These are phyloP conservation scores for Phyllostomus hastatus DNA, from an alignment of 2,113 vertebrate genomes.

Conservation along the genomic window DNA sequence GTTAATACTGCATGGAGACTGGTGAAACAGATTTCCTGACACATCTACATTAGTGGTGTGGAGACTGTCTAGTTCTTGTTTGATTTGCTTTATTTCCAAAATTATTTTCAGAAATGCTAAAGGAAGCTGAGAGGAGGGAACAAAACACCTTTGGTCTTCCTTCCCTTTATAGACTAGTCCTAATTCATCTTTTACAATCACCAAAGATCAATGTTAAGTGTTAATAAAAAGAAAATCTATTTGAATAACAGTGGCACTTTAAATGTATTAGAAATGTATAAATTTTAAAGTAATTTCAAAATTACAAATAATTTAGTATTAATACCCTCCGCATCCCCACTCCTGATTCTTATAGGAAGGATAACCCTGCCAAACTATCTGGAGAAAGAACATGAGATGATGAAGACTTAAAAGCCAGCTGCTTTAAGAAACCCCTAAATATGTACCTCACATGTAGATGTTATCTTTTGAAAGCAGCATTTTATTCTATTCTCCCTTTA, in stretches of 20 bases:
- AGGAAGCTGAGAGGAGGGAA: background rate
- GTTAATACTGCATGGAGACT: background rate
- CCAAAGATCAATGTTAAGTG: background rate
- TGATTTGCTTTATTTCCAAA: constrained; percentile 43
- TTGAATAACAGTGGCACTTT: background rate
- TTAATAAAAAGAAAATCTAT: background rate
- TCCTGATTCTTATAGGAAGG: background rate
- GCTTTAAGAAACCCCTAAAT: background rate
- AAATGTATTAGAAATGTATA: constrained; percentile 9
- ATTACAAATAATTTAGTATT: background rate
- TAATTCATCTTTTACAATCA: background rate
- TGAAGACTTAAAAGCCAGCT: background rate
- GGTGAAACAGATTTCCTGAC: background rate
- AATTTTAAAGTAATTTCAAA: constrained; percentile 17
- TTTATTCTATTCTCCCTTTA: background rate
- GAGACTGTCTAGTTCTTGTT: background rate
- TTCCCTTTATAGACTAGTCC: background rate
- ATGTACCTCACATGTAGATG: background rate
- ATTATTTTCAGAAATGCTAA: constrained; percentile 28
- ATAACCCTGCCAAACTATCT: background rate
- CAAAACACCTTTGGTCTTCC: background rate
- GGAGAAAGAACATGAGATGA: background rate
- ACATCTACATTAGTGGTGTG: background rate
- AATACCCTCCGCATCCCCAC: background rate
- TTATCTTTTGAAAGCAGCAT: constrained; percentile 7